Conservation (phyloP, 2,797 vertebrate genomes). For the Atherinosoma microstoma region DNA sequence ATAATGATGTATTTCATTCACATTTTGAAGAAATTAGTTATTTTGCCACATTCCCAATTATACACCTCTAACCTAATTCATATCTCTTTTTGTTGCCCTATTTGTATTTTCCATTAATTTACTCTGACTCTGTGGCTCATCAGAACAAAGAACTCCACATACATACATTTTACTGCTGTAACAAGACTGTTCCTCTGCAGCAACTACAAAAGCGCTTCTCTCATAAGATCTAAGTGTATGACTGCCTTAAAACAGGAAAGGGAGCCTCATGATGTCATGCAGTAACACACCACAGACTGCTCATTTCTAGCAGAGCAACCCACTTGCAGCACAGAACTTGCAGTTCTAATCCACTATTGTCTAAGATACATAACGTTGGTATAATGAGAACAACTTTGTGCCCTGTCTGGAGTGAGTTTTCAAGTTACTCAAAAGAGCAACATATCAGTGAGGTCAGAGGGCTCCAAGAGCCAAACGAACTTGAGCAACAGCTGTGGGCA, state of each 20-base stretch:
- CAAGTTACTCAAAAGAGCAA: slow-evolving; percentile 6
- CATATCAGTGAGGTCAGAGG: slow-evolving; percentile 18
- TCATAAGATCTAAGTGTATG: slow-evolving; percentile 28
- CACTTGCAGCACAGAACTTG: slow-evolving; percentile 8
- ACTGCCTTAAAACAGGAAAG: slow-evolving; percentile 37
- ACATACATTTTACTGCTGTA: slow-evolving; percentile 21
- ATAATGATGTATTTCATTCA: slow-evolving; percentile 23
- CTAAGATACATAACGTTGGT: slow-evolving; percentile 35
- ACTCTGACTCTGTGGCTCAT: slow-evolving; percentile 34
- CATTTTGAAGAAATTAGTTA: slow-evolving; percentile 24
- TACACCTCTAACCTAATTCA: slow-evolving; percentile 13
- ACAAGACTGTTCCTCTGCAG: slow-evolving; percentile 29
- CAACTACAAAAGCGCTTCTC: slow-evolving; percentile 30
- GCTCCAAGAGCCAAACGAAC: slow-evolving; percentile 14
- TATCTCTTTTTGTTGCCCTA: slow-evolving; percentile 2
- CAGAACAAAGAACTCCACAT: slow-evolving; percentile 48
- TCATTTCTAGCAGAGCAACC: slow-evolving; percentile 38
- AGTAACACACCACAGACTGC: slow-evolving; percentile 22
- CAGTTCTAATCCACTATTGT: slow-evolving; percentile 30
- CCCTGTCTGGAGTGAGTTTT: slow-evolving; percentile 30
- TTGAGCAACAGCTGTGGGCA: slow-evolving; percentile 8
- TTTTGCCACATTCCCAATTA: slow-evolving; percentile 24
- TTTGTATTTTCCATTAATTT: slow-evolving; percentile 30
- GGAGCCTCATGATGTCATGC: slow-evolving; percentile 39
- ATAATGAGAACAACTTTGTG: slow-evolving; percentile 40